Percentiles rank a stretch among this genome's conserved stretches.
These are phyloP conservation scores for Rousettus madagascariensis DNA, from an alignment of 2,797 vertebrate genomes.

Conservation along the genomic window DNA sequence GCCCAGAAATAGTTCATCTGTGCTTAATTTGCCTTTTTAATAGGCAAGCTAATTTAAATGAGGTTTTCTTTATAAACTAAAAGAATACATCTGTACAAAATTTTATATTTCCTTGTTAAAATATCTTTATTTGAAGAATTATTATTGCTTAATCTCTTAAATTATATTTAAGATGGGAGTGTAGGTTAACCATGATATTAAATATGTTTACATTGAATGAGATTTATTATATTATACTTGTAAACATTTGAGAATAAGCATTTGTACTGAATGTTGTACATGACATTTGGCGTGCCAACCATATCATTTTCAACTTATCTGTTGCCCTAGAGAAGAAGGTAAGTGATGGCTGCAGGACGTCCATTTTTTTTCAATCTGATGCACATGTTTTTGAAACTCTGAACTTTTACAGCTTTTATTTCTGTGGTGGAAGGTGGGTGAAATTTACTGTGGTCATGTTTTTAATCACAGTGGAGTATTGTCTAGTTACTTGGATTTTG, in stretches of 20 bases:
- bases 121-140: slow-evolving; percentile 41
- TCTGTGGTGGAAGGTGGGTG: not conserved
- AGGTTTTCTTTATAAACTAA: not conserved
- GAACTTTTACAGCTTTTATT: not conserved
- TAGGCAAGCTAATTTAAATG: not conserved
- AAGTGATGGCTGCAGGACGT: not conserved
- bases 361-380: not conserved
- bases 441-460: not conserved
- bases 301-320: not conserved
- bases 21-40: not conserved
- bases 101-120: slow-evolving; percentile 31
- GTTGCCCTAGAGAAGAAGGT: not conserved
- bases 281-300: not conserved
- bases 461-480: not conserved
- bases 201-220: slow-evolving; percentile 50
- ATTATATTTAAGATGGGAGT: slow-evolving; percentile 31
- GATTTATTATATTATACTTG: slow-evolving; percentile 28
- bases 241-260: not conserved
- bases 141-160: slow-evolving; percentile 42
- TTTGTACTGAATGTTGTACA: not conserved
- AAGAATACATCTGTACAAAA: not conserved
- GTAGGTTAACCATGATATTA: slow-evolving; percentile 29
- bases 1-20: not conserved
- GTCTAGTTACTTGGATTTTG: not conserved
- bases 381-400: not conserved